Base-by-base conservation (phyloP, 2,797 vertebrate species). In the Gambelia wislizenii region DNA sequence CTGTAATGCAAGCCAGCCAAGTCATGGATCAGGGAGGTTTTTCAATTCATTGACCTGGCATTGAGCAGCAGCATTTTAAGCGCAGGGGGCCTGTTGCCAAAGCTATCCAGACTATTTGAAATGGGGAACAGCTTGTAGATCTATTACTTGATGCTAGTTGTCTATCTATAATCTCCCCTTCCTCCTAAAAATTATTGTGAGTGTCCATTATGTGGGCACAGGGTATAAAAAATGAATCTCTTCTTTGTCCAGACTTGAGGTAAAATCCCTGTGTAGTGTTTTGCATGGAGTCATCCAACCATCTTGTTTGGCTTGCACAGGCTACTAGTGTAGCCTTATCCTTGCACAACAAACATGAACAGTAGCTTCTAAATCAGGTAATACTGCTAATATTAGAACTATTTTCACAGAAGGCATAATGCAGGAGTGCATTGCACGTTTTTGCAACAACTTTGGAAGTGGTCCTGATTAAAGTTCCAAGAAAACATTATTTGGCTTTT, bases 311-410 rank as follows among this genome's bases (percentile, higher is more conserved):
- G 13, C 67, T 27, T 18, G 14, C 42, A 27, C 10, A n/a, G 16
- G 20, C 9, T 77, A 27, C 27, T n/a, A 36, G 3, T 14, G 69
- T 33, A 83, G 56, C 9, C 22, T 81, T 42, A 69, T 91, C 33
- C 14, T 2, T 85, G 2, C 27, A 83, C 3, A 80, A 91, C 86
- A 33, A 90, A 75, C 54, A 91, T 86, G 36, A 93, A 25, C 9
- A 7, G 30, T 42, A 61, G 33, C 61, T 91, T 93, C 91, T 94
- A 93, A 95, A 87, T 86, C 70, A 20, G 3, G 13, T 88, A 82
- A 76, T 25, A 69, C 0, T 4, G 8, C 69, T 69, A 49, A 0
- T 61, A 87, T 81, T 61, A 89, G 87, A 89, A 78, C 22, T 69
- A 52, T 88, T 95, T 49, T 93, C 69, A 87, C 54, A 70, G 61